Conservation (phyloP, 2,888 invertebrate species). For the Phalangium opilio region DNA sequence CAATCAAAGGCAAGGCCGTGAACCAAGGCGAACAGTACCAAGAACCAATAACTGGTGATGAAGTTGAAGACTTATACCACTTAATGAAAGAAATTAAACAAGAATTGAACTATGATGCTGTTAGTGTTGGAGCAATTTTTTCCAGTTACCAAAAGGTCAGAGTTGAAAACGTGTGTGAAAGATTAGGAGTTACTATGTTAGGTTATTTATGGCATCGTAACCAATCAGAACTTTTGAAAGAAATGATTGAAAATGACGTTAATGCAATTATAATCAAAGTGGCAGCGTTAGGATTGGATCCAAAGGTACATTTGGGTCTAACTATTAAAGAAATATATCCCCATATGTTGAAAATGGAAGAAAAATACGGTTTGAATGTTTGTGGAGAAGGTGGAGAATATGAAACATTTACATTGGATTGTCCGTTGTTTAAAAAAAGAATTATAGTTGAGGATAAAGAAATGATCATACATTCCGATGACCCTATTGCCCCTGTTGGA, state of each 20-base stretch:
- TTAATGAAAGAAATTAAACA: constrained; percentile 63
- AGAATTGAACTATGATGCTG: constrained; percentile 47
- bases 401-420: constrained; percentile 93
- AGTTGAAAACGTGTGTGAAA: constrained; percentile 91
- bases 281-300: constrained; percentile 74
- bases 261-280: constrained; percentile 95
- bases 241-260: constrained; percentile 88
- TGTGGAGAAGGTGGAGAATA: constrained; percentile 99
- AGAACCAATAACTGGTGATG: constrained; percentile 64
- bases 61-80: constrained; percentile 90
- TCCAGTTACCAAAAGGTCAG: constrained; percentile 96
- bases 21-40: constrained; percentile 61
- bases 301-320: constrained; percentile 70
- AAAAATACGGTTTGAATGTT: constrained; percentile 84
- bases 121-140: constrained; percentile 92
- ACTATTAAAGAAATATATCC: constrained; percentile 68
- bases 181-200: constrained; percentile 72
- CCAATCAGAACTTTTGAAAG: constrained; percentile 80
- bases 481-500: constrained; percentile 86
- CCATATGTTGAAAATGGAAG: constrained; percentile 71
- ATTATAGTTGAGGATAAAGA: constrained; percentile 79
- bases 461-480: constrained; percentile 72
- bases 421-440: constrained; percentile 80
- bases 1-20: constrained; percentile 68
- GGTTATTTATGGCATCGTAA: constrained; percentile 93